Evolutionary conservation across 2,888 invertebrate genomes (phyloP).

Genomic region (Megaustenia siamemsis): DNA sequence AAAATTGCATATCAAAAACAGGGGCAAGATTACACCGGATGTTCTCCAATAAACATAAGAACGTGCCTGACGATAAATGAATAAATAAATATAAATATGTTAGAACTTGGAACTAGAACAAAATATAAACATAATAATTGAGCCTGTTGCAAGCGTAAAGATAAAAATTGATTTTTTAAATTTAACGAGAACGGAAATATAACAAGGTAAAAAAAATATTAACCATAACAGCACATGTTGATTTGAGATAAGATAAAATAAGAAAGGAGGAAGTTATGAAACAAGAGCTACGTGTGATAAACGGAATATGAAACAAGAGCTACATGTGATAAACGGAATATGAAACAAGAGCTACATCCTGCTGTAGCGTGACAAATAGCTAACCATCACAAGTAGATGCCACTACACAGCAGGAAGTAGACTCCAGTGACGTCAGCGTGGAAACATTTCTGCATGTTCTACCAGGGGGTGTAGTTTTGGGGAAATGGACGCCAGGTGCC

Average conservation of each 20-base stretch:
- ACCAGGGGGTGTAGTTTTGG: not conserved
- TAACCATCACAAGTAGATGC: not conserved
- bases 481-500: slow-evolving; percentile 25
- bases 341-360: not conserved
- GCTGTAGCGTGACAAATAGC: not conserved
- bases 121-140: no score
- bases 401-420: slow-evolving; percentile 13
- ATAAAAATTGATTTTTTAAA: no score
- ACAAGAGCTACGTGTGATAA: not conserved
- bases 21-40: no score
- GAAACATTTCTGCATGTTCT: slow-evolving; percentile 27
- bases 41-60: no score
- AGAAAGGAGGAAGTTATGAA: not conserved
- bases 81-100: no score
- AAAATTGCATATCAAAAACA: no score
- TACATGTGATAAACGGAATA: no score
- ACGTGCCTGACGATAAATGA: no score
- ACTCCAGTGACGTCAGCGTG: not conserved
- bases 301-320: no score
- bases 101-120: no score
- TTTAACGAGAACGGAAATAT: not conserved
- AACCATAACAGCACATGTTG: not conserved
- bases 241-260: not conserved
- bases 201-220: no score
- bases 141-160: no score